Evolutionary conservation across 1,140 invertebrate genomes (phyloP).

Genomic region (Ostrea denselamellosa): DNA sequence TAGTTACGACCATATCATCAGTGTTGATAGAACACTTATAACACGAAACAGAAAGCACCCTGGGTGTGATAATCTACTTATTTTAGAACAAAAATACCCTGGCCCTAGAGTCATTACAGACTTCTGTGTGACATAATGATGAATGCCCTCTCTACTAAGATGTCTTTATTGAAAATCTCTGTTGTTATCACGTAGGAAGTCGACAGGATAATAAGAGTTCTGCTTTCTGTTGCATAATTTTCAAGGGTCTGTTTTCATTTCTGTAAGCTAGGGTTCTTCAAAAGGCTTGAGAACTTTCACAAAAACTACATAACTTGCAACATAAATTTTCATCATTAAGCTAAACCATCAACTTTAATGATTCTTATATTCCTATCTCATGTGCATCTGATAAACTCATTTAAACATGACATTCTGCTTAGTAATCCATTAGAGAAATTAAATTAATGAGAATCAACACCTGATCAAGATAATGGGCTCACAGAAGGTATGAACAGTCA

Average conservation of each 20-base stretch:
- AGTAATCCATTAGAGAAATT: background rate
- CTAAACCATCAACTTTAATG: background rate
- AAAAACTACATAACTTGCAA: constrained; percentile 18
- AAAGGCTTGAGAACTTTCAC: background rate
- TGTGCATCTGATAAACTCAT: constrained; percentile 12
- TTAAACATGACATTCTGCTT: background rate
- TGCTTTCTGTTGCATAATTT: constrained; percentile 32
- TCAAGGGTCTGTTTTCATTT: constrained; percentile 21
- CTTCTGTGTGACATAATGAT: constrained; percentile 21
- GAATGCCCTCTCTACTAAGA: background rate
- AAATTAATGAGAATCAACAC: background rate
- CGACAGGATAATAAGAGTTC: background rate
- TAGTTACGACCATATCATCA: background rate
- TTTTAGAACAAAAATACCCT: background rate
- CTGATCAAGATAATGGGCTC: too few relatives aligned
- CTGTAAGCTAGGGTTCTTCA: background rate
- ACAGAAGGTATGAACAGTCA: too few relatives aligned
- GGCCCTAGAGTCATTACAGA: background rate
- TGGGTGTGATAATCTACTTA: constrained; percentile 27
- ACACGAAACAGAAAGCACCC: background rate
- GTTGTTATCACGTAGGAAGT: background rate
- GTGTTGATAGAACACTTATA: constrained; percentile 17
- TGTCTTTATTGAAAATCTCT: background rate
- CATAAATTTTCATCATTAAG: constrained; percentile 9
- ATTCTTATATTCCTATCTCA: background rate